Percentiles rank a stretch among this genome's conserved stretches.
Conservation (phyloP, 2,797 vertebrate genomes). For the Lagodon rhomboides region DNA sequence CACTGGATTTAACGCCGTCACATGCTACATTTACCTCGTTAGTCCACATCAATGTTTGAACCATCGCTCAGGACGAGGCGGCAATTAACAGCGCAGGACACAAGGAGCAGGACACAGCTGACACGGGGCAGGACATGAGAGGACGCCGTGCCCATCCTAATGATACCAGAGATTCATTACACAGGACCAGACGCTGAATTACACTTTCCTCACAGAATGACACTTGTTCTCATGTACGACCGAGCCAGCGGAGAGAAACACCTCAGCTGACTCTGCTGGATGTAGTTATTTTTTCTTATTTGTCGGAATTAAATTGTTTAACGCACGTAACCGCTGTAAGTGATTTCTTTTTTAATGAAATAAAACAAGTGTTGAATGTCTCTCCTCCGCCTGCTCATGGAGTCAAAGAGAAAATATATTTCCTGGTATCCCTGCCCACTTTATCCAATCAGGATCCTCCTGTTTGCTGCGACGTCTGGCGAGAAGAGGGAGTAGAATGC, state of each 20-base stretch:
- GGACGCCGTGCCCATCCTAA: conserved; percentile 35
- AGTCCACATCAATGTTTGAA: conserved; percentile 24
- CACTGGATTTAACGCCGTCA: conserved; percentile 2
- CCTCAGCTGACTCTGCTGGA: background rate
- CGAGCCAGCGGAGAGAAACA: background rate
- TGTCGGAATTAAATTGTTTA: background rate
- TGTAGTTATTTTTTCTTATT: background rate
- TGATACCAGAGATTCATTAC: conserved; percentile 45
- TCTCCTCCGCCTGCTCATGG: too few relatives aligned
- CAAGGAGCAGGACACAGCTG: conserved; percentile 7
- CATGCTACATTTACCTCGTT: conserved; percentile 14
- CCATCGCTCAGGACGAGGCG: conserved; percentile 18
- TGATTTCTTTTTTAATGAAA: too few relatives aligned
- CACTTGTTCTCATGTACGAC: conserved; percentile 1
- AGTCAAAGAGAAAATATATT: too few relatives aligned
- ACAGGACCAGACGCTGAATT: conserved; percentile 33
- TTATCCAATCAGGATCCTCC: too few relatives aligned
- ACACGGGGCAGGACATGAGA: conserved; percentile 36
- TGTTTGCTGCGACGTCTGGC: too few relatives aligned
- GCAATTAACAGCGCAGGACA: conserved; percentile 39
- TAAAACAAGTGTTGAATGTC: too few relatives aligned
- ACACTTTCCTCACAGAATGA: conserved; percentile 28
- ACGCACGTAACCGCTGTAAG: background rate
- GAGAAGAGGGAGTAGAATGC: too few relatives aligned
- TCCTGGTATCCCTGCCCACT: too few relatives aligned